Evolutionary conservation across 1,140 invertebrate genomes (phyloP).

Genomic region (Aphaenogaster rudis): DNA sequence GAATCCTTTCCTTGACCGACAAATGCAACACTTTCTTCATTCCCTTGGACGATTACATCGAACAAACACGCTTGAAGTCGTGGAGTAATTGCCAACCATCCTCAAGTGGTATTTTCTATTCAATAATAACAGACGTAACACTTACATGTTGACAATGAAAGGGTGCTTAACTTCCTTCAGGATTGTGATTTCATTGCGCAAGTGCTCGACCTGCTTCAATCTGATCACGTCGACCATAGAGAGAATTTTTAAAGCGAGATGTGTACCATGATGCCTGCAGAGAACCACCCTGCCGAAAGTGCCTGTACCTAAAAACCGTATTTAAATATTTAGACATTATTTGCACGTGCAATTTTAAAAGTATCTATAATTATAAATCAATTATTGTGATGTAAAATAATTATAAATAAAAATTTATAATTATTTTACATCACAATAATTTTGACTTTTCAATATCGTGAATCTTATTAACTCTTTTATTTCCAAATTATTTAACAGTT

Average conservation of each 20-base stretch:
- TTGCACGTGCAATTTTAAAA: not conserved
- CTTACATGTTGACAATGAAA: conserved; percentile 98
- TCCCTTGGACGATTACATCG: not conserved
- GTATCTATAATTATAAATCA: not conserved
- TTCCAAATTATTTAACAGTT: too few species aligned
- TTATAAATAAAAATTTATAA: not conserved
- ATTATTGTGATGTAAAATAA: too few species aligned
- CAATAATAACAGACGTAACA: not conserved
- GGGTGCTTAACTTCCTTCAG: conserved; percentile 96
- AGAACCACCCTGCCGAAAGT: conserved; percentile 97
- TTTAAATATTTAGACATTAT: conserved; percentile 1
- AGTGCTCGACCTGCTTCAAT: conserved; percentile 97
- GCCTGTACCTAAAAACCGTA: conserved; percentile 93
- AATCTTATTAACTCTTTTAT: not conserved
- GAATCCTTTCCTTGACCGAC: conserved; percentile 47
- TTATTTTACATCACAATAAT: not conserved
- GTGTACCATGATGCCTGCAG: conserved; percentile 91
- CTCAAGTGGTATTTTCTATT: not conserved
- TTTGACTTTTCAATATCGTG: not conserved
- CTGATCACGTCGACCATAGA: conserved; percentile 96
- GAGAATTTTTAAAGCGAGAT: conserved; percentile 95
- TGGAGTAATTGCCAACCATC: not conserved
- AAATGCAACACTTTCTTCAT: conserved; percentile 58
- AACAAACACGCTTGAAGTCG: conserved; percentile 1
- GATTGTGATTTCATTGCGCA: conserved; percentile 97